Conservation (phyloP, 1,140 invertebrate species). For the Venturia canescens region DNA sequence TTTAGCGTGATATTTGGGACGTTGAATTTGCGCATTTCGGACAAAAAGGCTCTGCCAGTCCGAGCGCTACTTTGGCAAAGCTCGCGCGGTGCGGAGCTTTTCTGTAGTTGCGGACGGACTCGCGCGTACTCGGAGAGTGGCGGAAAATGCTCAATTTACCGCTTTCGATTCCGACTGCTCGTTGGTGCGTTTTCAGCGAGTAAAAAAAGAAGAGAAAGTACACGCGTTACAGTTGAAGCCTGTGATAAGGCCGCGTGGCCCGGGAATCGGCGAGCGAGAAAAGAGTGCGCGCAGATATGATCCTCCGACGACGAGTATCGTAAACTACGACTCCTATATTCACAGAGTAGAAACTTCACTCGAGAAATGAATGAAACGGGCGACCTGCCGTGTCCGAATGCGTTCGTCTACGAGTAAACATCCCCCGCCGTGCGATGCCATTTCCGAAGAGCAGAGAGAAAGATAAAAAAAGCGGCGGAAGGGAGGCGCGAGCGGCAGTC, state of each 20-base stretch:
- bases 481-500: background rate
- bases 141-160: too few species aligned
- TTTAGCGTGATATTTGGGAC: too few species aligned
- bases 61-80: too few species aligned
- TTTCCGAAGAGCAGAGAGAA: background rate
- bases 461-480: background rate
- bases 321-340: conserved; percentile 8
- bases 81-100: too few species aligned
- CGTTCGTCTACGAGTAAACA: conserved; percentile 31
- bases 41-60: too few species aligned
- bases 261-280: background rate
- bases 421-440: background rate
- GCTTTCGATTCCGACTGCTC: too few species aligned
- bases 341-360: conserved; percentile 29
- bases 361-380: conserved; percentile 39
- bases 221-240: background rate
- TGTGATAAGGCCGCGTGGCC: conserved; percentile 17
- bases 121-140: too few species aligned
- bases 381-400: background rate
- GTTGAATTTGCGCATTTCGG: too few species aligned
- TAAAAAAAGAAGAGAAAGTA: background rate
- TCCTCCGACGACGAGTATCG: background rate
- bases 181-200: too few species aligned
- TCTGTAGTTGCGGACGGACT: too few species aligned
- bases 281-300: conserved; percentile 15